Conservation (phyloP, 53 echinoderm and acorn worm species). For the Luidia sarsii region DNA sequence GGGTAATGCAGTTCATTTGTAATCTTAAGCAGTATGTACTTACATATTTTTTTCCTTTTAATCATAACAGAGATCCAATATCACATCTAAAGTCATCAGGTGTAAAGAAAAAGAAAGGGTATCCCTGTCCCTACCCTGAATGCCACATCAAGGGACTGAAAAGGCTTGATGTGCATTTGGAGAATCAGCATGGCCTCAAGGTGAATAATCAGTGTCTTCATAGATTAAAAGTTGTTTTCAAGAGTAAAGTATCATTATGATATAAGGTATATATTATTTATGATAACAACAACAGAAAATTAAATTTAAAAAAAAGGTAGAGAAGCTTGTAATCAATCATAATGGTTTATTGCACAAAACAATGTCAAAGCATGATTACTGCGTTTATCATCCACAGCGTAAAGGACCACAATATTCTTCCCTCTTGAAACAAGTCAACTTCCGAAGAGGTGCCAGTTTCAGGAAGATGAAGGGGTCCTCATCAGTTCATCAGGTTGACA, state of each 20-base stretch:
- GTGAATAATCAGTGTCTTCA: background rate
- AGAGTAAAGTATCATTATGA: too few species aligned
- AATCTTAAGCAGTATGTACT: too few species aligned
- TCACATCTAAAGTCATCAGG: background rate
- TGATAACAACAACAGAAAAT: too few species aligned
- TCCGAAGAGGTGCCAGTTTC: background rate
- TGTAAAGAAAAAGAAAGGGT: background rate
- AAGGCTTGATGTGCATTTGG: conserved; percentile 1
- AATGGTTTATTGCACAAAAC: too few species aligned
- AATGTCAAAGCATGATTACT: too few species aligned
- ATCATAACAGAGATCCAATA: conserved; percentile 12
- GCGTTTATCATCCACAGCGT: background rate
- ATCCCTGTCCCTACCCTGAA: background rate
- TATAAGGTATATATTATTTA: too few species aligned
- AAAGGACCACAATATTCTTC: conserved; percentile 9
- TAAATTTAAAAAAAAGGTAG: too few species aligned
- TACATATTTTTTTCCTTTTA: too few species aligned
- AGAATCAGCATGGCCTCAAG: background rate
- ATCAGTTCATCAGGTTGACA: too few species aligned
- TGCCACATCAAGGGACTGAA: background rate
- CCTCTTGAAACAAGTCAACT: background rate
- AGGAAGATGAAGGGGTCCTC: too few species aligned
- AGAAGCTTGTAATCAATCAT: too few species aligned
- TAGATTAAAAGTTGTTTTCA: background rate
- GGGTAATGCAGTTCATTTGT: too few species aligned